Evolutionary conservation across 2,888 invertebrate genomes (phyloP).

Genomic region (Sphecodes monilicornis): DNA sequence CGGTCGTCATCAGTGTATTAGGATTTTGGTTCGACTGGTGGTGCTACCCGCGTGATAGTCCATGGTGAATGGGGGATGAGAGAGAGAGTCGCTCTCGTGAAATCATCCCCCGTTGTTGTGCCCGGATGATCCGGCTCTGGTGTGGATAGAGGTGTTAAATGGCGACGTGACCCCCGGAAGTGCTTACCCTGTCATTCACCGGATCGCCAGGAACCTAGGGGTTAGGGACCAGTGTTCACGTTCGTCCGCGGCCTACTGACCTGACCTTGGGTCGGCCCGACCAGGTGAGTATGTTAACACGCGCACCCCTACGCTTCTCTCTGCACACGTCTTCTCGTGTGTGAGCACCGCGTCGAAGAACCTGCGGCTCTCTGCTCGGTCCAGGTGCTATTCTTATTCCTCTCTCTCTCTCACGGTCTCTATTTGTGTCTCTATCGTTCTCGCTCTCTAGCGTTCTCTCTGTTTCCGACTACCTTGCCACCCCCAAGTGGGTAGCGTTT

Average conservation of each 20-base stretch:
- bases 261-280: conserved; percentile 82
- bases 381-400: background rate
- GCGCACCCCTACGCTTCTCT: conserved; percentile 15
- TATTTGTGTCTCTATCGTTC: background rate
- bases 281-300: conserved; percentile 79
- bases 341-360: background rate
- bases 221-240: conserved; percentile 48
- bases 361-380: background rate
- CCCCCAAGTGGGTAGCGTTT: background rate
- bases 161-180: background rate
- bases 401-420: background rate
- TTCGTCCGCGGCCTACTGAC: conserved; percentile 79
- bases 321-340: background rate
- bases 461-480: background rate
- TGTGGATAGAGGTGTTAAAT: conserved; percentile 6
- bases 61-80: background rate
- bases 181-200: conserved; percentile 30
- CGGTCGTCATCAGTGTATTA: background rate
- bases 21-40: conserved; percentile 13
- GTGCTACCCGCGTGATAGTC: background rate
- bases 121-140: conserved; percentile 11
- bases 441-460: background rate
- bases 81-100: conserved; percentile 3
- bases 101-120: conserved; percentile 31
- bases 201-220: conserved; percentile 6